Conservation (phyloP, 2,888 invertebrate genomes). For the Plagodis pulveraria region DNA sequence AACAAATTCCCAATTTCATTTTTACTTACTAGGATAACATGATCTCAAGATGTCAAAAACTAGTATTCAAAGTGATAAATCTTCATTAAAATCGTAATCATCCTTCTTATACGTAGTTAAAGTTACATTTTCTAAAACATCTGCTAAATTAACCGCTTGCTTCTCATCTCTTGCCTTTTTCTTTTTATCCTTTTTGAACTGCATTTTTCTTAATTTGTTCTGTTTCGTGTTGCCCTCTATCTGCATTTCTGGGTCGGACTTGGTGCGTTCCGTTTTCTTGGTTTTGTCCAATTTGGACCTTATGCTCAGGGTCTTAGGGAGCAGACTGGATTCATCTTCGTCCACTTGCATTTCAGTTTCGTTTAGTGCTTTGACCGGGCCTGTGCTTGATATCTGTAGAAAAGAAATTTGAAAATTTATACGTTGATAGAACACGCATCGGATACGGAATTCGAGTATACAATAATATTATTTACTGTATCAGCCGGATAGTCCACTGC, state of each 20-base stretch:
- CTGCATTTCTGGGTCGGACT: conserved; percentile 87
- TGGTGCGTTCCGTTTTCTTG: conserved; percentile 63
- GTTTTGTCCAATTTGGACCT: conserved; percentile 66
- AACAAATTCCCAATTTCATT: too few relatives aligned
- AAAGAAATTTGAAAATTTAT: conserved; percentile 37
- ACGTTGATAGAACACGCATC: background rate
- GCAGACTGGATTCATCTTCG: conserved; percentile 70
- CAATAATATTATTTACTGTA: too few relatives aligned
- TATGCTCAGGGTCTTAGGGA: conserved; percentile 72
- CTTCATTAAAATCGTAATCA: conserved; percentile 86
- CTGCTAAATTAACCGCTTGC: conserved; percentile 86
- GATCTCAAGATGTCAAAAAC: background rate
- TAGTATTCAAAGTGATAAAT: conserved; percentile 67
- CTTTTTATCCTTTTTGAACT: conserved; percentile 88
- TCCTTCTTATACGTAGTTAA: conserved; percentile 73
- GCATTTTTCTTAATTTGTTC: conserved; percentile 73
- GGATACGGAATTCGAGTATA: too few relatives aligned
- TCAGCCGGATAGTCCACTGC: too few relatives aligned
- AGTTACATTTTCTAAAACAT: conserved; percentile 86
- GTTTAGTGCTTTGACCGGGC: conserved; percentile 82
- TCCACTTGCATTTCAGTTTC: conserved; percentile 82
- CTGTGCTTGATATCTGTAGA: conserved; percentile 86
- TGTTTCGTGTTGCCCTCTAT: conserved; percentile 88
- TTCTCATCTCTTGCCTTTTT: conserved; percentile 83
- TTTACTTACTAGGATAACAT: background rate